These are phyloP conservation scores for Apis mellifera DNA, from an alignment of 1,140 invertebrate genomes.

Conservation along the genomic window Amel_HAv3.1 CM009931.2:4266001-4266500, in stretches of 20 bases:
- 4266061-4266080: not conserved
- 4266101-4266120: not conserved
- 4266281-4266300: not conserved
- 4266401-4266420: no score
- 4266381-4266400: no score
- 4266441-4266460: no score
- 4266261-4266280: not conserved
- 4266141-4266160: conserved; percentile 8
- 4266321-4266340: no score
- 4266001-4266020: conserved; percentile 46
- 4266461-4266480: no score
- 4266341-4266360: no score
- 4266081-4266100: not conserved
- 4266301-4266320: not conserved
- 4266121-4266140: not conserved
- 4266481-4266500: no score
- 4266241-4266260: not conserved
- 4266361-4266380: no score
- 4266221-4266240: not conserved
- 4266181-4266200: not conserved
- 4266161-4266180: conserved; percentile 7
- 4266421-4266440: no score
- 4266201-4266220: not conserved
- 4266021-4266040: conserved; percentile 59
- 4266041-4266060: conserved; percentile 6